These are phyloP conservation scores for Falco cherrug DNA, from an alignment of 2,797 vertebrate genomes.

Conservation along the genomic window DNA sequence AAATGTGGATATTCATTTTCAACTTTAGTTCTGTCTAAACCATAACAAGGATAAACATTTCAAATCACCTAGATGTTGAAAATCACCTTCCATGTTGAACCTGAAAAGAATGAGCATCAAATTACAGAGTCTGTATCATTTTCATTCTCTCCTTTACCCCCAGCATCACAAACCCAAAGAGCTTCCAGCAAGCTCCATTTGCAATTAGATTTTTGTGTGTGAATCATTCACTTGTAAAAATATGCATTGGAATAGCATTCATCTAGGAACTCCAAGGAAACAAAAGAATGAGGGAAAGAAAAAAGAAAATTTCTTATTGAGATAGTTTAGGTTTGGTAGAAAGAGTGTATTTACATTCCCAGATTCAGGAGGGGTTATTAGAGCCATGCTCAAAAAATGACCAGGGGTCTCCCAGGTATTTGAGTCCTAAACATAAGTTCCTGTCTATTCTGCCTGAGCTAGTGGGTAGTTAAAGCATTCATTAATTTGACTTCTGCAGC, in stretches of 20 bases:
- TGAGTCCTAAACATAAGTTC: not conserved
- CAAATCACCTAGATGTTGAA: not conserved
- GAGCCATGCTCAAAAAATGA: not conserved
- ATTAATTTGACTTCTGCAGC: not conserved
- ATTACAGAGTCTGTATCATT: not conserved
- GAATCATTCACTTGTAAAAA: conserved; percentile 20
- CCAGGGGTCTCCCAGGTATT: not conserved
- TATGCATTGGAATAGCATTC: not conserved
- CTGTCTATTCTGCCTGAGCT: not conserved
- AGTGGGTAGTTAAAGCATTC: not conserved
- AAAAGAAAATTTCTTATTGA: not conserved
- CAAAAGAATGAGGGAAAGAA: not conserved
- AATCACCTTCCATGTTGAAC: not conserved
- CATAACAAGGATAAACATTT: not conserved
- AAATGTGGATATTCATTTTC: not conserved
- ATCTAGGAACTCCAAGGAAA: not conserved
- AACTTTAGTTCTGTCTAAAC: not conserved
- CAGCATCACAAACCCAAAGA: not conserved
- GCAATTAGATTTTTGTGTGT: not conserved
- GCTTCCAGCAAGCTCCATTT: not conserved
- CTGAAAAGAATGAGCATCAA: not conserved
- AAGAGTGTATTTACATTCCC: not conserved
- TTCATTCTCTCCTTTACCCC: not conserved
- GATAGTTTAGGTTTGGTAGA: not conserved
- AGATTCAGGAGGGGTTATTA: not conserved